Conservation (phyloP, 2,888 invertebrate species). For the Tinea semifulvella region DNA sequence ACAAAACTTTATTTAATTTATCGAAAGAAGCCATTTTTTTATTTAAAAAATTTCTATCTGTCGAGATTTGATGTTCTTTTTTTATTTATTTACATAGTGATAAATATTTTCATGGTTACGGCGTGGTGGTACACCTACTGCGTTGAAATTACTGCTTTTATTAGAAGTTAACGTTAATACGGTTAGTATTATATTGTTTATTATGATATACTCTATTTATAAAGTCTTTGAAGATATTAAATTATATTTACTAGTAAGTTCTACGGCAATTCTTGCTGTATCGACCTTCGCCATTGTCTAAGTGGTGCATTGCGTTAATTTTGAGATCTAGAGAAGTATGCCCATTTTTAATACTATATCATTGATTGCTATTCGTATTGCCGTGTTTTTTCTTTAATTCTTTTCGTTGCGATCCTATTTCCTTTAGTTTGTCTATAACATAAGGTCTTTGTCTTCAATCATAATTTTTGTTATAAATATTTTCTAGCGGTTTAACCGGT, state of each 20-base stretch:
- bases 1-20: conserved; percentile 58
- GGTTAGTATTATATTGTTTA: conserved; percentile 9
- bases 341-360: too few relatives aligned
- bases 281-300: conserved; percentile 67
- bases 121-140: conserved; percentile 50
- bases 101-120: conserved; percentile 63
- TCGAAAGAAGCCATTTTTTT: conserved; percentile 55
- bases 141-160: conserved; percentile 35
- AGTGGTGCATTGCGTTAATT: conserved; percentile 63
- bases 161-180: conserved; percentile 34
- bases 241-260: conserved; percentile 2
- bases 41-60: conserved; percentile 47
- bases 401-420: too few relatives aligned
- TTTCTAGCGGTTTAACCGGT: neutral
- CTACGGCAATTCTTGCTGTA: conserved; percentile 19
- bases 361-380: too few relatives aligned
- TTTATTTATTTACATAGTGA: conserved; percentile 67
- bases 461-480: neutral
- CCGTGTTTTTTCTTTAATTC: too few relatives aligned
- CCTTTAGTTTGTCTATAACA: too few relatives aligned
- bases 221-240: neutral
- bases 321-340: too few relatives aligned
- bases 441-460: conserved; percentile 1
- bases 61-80: conserved; percentile 64
- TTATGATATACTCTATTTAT: neutral